Evolutionary conservation across 2,797 vertebrate species (phyloP), one percentile per base, ranked within the genome.

Genomic region (Oreochromis grahami): DNA sequence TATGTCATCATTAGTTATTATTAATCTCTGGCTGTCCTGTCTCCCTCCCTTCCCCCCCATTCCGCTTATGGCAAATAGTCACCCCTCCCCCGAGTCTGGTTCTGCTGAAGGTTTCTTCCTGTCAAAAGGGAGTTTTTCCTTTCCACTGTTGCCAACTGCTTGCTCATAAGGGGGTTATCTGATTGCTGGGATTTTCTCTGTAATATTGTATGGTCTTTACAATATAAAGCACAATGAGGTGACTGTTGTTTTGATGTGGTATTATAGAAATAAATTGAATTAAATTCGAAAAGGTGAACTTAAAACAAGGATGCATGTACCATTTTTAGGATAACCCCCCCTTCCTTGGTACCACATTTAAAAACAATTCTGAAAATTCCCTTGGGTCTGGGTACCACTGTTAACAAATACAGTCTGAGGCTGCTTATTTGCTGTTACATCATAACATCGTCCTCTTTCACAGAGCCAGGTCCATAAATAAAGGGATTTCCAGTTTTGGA

Each of bases 271-370:
- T 36, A 7, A 60, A n/a, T n/a, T 12, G 4, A 36, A 60, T 60
- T 60, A 12, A 60, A 60, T 36, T n/a, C 0, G 0, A 60, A 60
- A 60, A 60, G 58, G 32, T 60, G 6, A 12, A n/a, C 6, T 63
- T 63, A 36, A 63, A 36, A 63, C 58, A 34, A 34, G 17, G 56
- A 34, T 34, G 29, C 56, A 36, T 36, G 56, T 60, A 60, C 3
- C 2, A 34, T 60, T 60, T 34, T 11, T 60, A 60, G 17, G n/a
- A 60, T 60, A 19, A 8, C 32, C 34, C 34, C 34, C 0, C 34
- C 56, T 19, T 60, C 56, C 56, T 60, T 60, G 56, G 36, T 41
- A 41, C 63, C 63, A 68, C 7, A 68, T 68, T 41, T 15, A 41
- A 68, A 68, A 24, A 43, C n/a, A 70, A 14, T 26, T 43, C 12